These are phyloP conservation scores for Triops longicaudatus DNA, from an alignment of 1,140 invertebrate species.

Conservation along the genomic window DNA sequence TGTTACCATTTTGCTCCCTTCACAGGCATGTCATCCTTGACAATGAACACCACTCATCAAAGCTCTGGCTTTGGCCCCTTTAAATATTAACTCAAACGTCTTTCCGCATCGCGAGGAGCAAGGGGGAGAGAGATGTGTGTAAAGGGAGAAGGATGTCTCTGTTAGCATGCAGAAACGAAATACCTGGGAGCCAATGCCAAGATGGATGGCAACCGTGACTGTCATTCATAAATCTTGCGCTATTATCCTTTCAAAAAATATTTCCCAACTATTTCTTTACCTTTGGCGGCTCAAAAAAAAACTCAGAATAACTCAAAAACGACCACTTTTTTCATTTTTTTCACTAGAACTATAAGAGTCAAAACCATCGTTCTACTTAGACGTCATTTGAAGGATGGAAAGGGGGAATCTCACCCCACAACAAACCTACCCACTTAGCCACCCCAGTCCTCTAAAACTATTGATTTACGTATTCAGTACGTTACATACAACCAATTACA, in stretches of 20 bases:
- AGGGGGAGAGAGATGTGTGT: neutral
- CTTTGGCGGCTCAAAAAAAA: neutral
- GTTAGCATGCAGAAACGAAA: neutral
- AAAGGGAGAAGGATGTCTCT: neutral
- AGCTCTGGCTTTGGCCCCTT: neutral
- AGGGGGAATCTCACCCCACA: no score
- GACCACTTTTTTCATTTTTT: no score
- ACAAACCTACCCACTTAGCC: no score
- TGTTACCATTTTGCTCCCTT: constrained; percentile 3
- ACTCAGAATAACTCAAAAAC: no score
- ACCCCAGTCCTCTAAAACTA: neutral
- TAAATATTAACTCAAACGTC: neutral
- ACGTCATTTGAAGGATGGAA: neutral
- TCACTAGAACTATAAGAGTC: neutral
- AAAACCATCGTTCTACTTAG: neutral
- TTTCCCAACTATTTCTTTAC: neutral
- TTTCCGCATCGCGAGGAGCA: neutral
- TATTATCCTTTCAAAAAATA: neutral
- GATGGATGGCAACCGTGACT: neutral
- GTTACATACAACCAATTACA: constrained; percentile 15
- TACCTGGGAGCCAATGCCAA: neutral
- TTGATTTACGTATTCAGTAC: constrained; percentile 10
- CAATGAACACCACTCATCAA: constrained; percentile 7
- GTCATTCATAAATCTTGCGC: constrained; percentile 7
- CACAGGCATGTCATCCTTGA: neutral